These are phyloP conservation scores for Synanthedon tipuliformis DNA, from an alignment of 2,888 invertebrate genomes.

Conservation along the genomic window DNA sequence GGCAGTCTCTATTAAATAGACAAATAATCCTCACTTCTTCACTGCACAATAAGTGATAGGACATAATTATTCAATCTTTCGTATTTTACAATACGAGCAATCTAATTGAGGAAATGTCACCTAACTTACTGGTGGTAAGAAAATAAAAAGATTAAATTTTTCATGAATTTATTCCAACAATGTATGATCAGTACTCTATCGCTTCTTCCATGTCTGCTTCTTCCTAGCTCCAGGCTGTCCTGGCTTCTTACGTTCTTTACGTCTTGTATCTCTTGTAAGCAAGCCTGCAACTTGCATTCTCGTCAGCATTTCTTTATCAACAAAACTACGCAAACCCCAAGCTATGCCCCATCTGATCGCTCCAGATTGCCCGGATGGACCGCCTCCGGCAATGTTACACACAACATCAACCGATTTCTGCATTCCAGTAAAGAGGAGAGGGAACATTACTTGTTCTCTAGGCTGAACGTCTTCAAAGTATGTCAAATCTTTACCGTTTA, in stretches of 20 bases:
- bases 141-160: no score
- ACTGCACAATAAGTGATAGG: no score
- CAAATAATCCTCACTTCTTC: no score
- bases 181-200: constrained; percentile 58
- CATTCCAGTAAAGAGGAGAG: constrained; percentile 83
- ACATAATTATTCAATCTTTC: no score
- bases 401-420: constrained; percentile 85
- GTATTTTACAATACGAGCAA: no score
- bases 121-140: no score
- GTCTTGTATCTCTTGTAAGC: constrained; percentile 81
- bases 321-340: constrained; percentile 85
- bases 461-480: constrained; percentile 80
- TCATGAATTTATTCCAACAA: constrained; percentile 1
- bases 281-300: constrained; percentile 92
- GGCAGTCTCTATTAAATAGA: no score
- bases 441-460: constrained; percentile 88
- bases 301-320: constrained; percentile 79
- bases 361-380: constrained; percentile 86
- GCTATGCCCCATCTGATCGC: constrained; percentile 90
- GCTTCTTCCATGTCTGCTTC: constrained; percentile 93
- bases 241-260: constrained; percentile 90
- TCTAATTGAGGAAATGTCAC: no score
- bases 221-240: constrained; percentile 91
- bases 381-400: constrained; percentile 79
- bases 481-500: constrained; percentile 83